Percentiles rank a stretch among this genome's conserved stretches.
Conservation (phyloP, 2,888 invertebrate species). For the Chamaedrilus cognettii region DNA sequence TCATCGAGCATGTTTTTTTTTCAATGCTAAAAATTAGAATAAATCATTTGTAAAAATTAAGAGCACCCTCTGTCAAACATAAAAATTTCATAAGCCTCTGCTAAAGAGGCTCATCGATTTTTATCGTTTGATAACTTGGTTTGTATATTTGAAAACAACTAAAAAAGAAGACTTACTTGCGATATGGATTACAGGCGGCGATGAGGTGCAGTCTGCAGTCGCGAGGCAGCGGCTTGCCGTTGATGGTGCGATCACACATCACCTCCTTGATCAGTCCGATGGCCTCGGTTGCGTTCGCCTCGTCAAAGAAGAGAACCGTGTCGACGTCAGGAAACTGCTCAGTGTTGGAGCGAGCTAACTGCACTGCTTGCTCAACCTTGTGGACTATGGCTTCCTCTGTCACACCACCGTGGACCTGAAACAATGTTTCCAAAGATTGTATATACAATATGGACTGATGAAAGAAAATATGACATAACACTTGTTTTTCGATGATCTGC, state of each 20-base stretch:
- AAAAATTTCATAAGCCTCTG: no score
- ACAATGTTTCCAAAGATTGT: not conserved
- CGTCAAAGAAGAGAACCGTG: conserved; percentile 52
- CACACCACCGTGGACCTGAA: conserved; percentile 52
- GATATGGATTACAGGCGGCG: conserved; percentile 55
- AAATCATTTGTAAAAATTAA: no score
- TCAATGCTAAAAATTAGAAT: no score
- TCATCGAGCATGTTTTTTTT: no score
- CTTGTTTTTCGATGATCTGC: no score
- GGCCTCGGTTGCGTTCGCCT: no score
- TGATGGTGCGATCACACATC: conserved; percentile 50
- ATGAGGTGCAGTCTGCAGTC: conserved; percentile 47
- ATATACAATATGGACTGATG: no score
- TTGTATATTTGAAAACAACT: no score
- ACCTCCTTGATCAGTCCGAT: no score
- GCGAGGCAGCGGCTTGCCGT: conserved; percentile 42
- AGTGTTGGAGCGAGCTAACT: conserved; percentile 42
- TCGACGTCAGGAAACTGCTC: conserved; percentile 35
- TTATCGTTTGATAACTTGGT: no score
- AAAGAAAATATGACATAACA: no score
- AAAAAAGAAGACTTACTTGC: conserved; percentile 44
- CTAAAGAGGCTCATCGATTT: no score
- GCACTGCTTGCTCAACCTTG: conserved; percentile 44
- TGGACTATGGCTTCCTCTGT: conserved; percentile 46
- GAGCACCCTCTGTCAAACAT: not conserved